These are phyloP conservation scores for Percopsis omiscomaycus DNA, from an alignment of 2,797 vertebrate species.

Conservation along the genomic window DNA sequence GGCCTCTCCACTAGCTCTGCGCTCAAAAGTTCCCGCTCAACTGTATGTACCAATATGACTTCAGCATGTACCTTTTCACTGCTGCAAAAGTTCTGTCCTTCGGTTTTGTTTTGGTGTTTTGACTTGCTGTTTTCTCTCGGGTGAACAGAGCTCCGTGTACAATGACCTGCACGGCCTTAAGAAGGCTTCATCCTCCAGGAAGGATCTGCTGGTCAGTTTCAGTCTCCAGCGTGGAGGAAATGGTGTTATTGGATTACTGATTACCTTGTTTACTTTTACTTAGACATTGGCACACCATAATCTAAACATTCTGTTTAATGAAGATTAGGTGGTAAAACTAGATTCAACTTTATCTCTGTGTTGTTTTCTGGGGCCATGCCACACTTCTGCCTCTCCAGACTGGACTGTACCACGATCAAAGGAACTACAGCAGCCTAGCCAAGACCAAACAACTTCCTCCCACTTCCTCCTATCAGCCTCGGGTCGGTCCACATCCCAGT, in stretches of 20 bases:
- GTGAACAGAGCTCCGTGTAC: constrained; percentile 83
- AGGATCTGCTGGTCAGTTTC: constrained; percentile 89
- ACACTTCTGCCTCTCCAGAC: constrained; percentile 76
- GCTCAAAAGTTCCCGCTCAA: constrained; percentile 78
- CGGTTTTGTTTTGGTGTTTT: constrained; percentile 20
- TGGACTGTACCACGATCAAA: constrained; percentile 92
- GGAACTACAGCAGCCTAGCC: constrained; percentile 91
- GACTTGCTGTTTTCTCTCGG: constrained; percentile 23
- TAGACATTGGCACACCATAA: constrained; percentile 6
- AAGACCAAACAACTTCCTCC: constrained; percentile 81
- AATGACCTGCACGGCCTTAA: constrained; percentile 80
- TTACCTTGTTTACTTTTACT: constrained; percentile 19
- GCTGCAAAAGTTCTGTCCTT: constrained; percentile 4
- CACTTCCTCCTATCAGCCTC: constrained; percentile 73
- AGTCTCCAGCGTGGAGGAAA: constrained; percentile 37
- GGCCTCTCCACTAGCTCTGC: constrained; percentile 67
- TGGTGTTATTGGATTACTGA: neutral
- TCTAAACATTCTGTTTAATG: constrained; percentile 9
- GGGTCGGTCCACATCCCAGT: constrained; percentile 68
- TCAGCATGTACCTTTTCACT: constrained; percentile 12
- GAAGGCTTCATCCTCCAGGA: constrained; percentile 79
- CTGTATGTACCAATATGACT: constrained; percentile 74
- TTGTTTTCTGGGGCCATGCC: constrained; percentile 38
- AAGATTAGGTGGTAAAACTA: neutral
- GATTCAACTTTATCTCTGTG: neutral